Evolutionary conservation across 2,888 invertebrate genomes (phyloP).

Genomic region (Trissonchulus sp.): DNA sequence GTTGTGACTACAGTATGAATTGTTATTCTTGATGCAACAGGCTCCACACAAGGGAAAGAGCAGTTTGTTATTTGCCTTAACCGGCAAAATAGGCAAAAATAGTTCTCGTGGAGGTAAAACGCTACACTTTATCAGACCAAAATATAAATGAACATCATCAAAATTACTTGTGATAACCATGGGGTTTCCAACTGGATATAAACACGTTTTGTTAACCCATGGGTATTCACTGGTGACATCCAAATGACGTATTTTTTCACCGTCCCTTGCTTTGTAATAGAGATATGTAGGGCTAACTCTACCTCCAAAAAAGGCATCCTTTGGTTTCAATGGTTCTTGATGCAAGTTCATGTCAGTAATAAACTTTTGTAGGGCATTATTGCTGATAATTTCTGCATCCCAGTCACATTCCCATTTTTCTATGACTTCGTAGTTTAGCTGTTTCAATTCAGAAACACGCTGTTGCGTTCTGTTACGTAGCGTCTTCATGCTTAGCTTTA

Average conservation of each 20-base stretch:
- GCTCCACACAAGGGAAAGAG: conserved; percentile 43
- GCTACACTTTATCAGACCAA: conserved; percentile 42
- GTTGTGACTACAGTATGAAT: conserved; percentile 22
- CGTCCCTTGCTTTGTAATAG: conserved; percentile 34
- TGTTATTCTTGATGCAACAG: conserved; percentile 41
- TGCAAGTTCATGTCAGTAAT: neutral
- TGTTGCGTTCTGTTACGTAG: neutral
- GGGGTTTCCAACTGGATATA: conserved; percentile 37
- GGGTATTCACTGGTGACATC: conserved; percentile 45
- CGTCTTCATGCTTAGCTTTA: neutral
- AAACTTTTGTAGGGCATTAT: neutral
- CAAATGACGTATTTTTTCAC: conserved; percentile 40
- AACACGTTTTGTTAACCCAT: conserved; percentile 40
- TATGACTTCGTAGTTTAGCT: conserved; percentile 34
- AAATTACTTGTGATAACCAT: conserved; percentile 30
- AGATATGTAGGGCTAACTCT: conserved; percentile 42
- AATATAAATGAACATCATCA: neutral
- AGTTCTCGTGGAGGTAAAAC: conserved; percentile 42
- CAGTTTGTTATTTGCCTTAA: conserved; percentile 38
- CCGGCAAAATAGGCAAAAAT: conserved; percentile 45
- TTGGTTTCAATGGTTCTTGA: neutral
- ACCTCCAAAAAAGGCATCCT: conserved; percentile 43
- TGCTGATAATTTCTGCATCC: neutral
- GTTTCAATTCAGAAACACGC: neutral
- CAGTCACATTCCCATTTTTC: conserved; percentile 42